Percentiles rank a stretch among this genome's conserved stretches.
Evolutionary conservation across 2,113 vertebrate species (phyloP).

Genomic region (Caretta caretta): DNA sequence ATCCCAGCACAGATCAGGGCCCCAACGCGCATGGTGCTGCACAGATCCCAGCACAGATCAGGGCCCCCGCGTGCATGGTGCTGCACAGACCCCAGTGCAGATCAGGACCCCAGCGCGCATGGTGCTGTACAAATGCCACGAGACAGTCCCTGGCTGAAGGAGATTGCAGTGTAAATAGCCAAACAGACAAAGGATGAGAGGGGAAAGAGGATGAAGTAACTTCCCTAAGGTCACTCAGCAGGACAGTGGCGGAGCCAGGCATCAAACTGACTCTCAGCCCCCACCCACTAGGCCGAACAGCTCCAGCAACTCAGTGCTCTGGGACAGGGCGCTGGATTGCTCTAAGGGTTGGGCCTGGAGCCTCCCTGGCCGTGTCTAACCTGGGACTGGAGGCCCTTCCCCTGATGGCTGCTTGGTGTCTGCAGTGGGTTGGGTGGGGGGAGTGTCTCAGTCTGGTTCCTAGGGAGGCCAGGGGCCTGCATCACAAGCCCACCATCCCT

Average conservation of each 20-base stretch:
- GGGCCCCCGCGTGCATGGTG: too few species aligned
- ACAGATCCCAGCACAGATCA: too few species aligned
- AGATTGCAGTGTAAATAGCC: accelerated
- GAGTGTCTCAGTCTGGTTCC: not conserved
- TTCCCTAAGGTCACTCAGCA: not conserved
- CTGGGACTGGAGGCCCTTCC: not conserved
- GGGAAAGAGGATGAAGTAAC: not conserved
- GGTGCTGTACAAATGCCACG: not conserved
- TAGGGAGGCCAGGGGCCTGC: not conserved
- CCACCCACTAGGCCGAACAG: too few species aligned
- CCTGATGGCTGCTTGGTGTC: not conserved
- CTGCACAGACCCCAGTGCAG: too few species aligned
- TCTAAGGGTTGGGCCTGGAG: not conserved
- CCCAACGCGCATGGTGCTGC: too few species aligned
- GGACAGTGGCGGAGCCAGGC: not conserved
- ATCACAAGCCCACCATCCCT: too few species aligned
- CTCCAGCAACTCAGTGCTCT: not conserved
- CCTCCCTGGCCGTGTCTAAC: too few species aligned
- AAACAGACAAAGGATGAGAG: not conserved
- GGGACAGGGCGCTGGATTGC: not conserved
- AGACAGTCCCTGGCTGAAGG: not conserved
- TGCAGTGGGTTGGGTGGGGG: not conserved
- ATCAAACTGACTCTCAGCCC: not conserved
- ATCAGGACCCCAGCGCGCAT: too few species aligned
- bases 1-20: too few species aligned